Base-by-base conservation (phyloP, 1,140 invertebrate genomes). In the Trachymyrmex septentrionalis region DNA sequence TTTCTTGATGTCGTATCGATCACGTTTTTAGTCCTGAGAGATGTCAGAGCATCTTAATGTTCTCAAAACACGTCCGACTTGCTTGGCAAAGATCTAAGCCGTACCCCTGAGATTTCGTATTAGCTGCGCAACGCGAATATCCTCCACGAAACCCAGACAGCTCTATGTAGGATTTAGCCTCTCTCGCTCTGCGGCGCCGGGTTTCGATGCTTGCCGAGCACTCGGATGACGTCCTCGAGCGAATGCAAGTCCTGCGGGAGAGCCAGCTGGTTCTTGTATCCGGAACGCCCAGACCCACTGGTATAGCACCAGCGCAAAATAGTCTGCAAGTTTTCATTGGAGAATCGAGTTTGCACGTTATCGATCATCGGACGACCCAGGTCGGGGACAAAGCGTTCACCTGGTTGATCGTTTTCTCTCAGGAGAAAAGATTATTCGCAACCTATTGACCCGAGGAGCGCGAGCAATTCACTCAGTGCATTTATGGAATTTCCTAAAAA, bases 221-320 rank as follows among this genome's bases (percentile, higher is more conserved):
- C 90, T 92, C 82, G 91, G 87, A 89, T 73, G 84, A 91, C 76
- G 72, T 92, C 86, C 91, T 92, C 81, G 86, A 92, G 86, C 84
- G 90, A 90, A 91, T 91, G 91, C 91, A 88, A 55, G 73, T 81
- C 87, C 75, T 78, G 71, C 81, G 73, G 66, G 85, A 76, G 55
- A 87, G 73, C 73, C 73, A 85, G 86, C 59, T 88, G 67, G 77
- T 80, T 38, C 82, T 85, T 76, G 24, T 88, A 71, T 63, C 75
- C 61, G 61, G 75, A 72, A 86, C 63, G 85, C 69, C 61, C 59
- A 53, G 48, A 55, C 48, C 12, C 63, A 44, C 3, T 24, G 14
- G 50, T 67, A 72, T 38, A 53, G 38, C 50, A n/a, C 53, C 44
- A 53, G 67, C 27, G n/a, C 30, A 34, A 27, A 24, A 16, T 73